phyloP scores from a whole-genome alignment of 2,797 vertebrate genomes.

The Myripristis murdjan region DNA sequence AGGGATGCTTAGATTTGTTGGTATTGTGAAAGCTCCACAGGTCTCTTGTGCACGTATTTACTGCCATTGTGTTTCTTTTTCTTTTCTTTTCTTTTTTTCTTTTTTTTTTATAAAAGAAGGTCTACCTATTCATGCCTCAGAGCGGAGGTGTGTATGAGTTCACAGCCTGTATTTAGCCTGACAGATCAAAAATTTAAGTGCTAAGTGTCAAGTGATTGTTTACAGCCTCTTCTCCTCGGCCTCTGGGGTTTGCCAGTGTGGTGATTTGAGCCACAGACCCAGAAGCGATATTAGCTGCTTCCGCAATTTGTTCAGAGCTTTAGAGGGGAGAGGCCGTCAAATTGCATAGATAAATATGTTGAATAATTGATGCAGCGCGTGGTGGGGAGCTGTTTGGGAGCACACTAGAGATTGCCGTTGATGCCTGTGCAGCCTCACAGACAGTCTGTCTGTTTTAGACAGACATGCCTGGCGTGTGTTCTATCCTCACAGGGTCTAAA shows the following conservation, averaged over 20 bases:
- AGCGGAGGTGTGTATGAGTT: conserved; percentile 59
- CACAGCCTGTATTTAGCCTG: conserved; percentile 62
- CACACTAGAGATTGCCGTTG: conserved; percentile 69
- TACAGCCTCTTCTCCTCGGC: conserved; percentile 68
- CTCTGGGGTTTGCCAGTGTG: conserved; percentile 48
- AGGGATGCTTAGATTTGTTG: conserved; percentile 60
- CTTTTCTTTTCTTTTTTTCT: too few relatives aligned
- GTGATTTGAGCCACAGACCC: conserved; percentile 71
- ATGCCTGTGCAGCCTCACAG: conserved; percentile 65
- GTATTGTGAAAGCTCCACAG: conserved; percentile 73
- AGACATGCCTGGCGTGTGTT: conserved; percentile 46
- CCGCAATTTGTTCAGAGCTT: conserved; percentile 79
- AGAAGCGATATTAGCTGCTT: conserved; percentile 75
- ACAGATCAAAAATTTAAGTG: conserved; percentile 68
- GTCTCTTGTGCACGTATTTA: conserved; percentile 61
- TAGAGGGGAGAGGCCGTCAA: conserved; percentile 80
- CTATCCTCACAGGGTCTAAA: conserved; percentile 60
- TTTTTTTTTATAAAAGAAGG: conserved; percentile 48
- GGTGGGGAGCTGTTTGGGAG: conserved; percentile 78
- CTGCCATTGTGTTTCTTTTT: conserved; percentile 54
- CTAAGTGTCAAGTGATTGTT: conserved; percentile 79
- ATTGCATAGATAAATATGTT: conserved; percentile 87
- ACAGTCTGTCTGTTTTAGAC: conserved; percentile 68
- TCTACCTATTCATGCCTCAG: conserved; percentile 14
- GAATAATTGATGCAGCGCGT: conserved; percentile 85